A percentile compares a stretch with the other conserved stretches of the same genome.
Conservation (phyloP, 2,888 invertebrate genomes). For the Cenopis cana region DNA sequence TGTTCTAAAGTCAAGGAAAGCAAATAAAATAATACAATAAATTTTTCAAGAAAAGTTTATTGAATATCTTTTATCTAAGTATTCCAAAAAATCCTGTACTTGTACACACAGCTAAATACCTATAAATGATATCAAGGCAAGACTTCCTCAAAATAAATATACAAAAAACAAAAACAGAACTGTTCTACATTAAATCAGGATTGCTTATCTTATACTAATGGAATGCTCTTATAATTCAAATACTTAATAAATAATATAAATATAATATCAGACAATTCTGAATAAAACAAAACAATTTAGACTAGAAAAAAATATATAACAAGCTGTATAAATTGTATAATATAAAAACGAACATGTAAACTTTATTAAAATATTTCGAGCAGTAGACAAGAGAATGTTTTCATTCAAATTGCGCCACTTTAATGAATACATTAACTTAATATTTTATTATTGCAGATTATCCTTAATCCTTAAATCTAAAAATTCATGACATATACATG, state of each 20-base stretch:
- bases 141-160: background rate
- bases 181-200: background rate
- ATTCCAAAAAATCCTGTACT: slow-evolving; percentile 8
- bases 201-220: slow-evolving; percentile 13
- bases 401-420: background rate
- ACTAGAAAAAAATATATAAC: slow-evolving; percentile 12
- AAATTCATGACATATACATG: slow-evolving; percentile 4
- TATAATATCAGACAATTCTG: background rate
- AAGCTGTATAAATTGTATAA: slow-evolving; percentile 34
- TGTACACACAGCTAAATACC: background rate
- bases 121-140: slow-evolving; percentile 1
- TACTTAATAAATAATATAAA: background rate
- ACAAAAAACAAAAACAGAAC: background rate
- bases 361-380: background rate
- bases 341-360: background rate
- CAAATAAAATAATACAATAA: background rate
- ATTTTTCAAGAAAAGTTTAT: slow-evolving; percentile 27
- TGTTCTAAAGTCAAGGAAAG: background rate
- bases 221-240: background rate
- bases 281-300: slow-evolving; percentile 10
- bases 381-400: background rate
- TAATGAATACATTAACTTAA: background rate
- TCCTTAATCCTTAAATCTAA: slow-evolving; percentile 11
- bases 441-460: slow-evolving; percentile 2
- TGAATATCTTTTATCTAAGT: background rate